Conservation (phyloP, 2,888 invertebrate species). For the Alviniconcha strummeri region DNA sequence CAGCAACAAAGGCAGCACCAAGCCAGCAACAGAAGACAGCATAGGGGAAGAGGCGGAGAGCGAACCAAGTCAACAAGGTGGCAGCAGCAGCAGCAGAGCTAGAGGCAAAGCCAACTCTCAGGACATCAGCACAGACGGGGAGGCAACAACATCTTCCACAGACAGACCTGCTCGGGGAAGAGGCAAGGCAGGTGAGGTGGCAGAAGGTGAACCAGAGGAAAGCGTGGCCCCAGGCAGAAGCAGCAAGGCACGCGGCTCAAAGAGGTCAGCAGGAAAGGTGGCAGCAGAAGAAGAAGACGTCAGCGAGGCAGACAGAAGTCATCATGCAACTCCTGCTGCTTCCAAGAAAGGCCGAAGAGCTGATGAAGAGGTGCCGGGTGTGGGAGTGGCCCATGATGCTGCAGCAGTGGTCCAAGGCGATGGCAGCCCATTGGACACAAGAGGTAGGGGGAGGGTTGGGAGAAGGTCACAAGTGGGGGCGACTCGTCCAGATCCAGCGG, state of each 20-base stretch:
- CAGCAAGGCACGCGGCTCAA: neutral
- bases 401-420: neutral
- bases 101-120: slow-evolving; percentile 1
- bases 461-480: neutral
- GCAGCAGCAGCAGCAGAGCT: slow-evolving; percentile 7
- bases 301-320: neutral
- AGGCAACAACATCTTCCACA: neutral
- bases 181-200: neutral
- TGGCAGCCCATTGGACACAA: neutral
- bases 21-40: no score
- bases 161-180: neutral
- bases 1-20: neutral
- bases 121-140: neutral
- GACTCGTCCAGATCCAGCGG: neutral
- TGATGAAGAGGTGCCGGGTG: neutral
- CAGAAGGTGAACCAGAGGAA: neutral
- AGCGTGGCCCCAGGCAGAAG: neutral
- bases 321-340: neutral
- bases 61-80: no score
- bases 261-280: neutral
- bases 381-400: neutral
- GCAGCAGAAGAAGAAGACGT: neutral
- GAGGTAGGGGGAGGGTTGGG: neutral
- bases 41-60: no score
- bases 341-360: neutral